phyloP scores from a whole-genome alignment of 2,113 vertebrate species.

The Zosterops pallidus region DNA sequence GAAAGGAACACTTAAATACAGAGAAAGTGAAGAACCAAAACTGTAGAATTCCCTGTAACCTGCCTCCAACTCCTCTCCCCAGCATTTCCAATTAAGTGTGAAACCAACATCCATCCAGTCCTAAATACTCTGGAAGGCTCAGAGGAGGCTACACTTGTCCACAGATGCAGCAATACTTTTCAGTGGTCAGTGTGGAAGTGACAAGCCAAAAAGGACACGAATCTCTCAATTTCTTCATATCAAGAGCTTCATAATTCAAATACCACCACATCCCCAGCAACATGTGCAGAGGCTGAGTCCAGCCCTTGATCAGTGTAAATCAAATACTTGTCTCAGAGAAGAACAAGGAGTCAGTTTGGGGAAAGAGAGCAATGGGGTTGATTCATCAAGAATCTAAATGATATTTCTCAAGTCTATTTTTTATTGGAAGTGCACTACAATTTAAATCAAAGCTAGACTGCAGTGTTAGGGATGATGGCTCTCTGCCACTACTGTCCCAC shows the following conservation, averaged over 20 bases:
- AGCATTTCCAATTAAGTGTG: constrained; percentile 1
- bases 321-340: background rate
- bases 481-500: background rate
- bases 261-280: background rate
- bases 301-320: background rate
- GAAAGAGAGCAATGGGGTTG: background rate
- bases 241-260: background rate
- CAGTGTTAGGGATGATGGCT: rapidly evolving
- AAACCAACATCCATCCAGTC: constrained; percentile 29
- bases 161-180: background rate
- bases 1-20: constrained; percentile 21
- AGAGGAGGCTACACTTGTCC: background rate
- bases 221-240: background rate
- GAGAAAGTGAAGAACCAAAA: constrained; percentile 3
- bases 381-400: background rate
- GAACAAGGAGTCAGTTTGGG: background rate
- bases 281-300: background rate
- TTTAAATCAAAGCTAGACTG: background rate
- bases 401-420: background rate
- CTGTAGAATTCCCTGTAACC: background rate
- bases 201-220: background rate
- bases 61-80: background rate
- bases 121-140: background rate
- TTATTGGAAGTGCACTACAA: background rate
- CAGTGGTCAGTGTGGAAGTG: background rate